Base-by-base conservation (phyloP, 2,888 invertebrate genomes). In the Callosobruchus maculatus region DNA sequence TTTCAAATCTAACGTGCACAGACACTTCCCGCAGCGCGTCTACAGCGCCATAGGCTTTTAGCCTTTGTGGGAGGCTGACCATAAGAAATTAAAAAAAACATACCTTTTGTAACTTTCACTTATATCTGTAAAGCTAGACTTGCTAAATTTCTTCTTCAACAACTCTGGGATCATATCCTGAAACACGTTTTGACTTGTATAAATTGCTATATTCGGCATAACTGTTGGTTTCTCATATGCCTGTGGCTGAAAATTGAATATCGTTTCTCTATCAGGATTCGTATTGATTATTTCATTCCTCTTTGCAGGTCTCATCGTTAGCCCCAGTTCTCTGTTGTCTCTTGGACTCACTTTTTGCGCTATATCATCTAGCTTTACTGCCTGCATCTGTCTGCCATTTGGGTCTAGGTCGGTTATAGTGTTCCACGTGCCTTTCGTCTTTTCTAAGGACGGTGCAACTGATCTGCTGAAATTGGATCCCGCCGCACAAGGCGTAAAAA, bases 171-270 rank as follows among this genome's bases (percentile, higher is more conserved):
- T 69, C 67, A 68, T 73, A 2, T 21, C 68, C 18, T 74, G 75
- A 66, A 30, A 31, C 2, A 76, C 31, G 31, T 74, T 79, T 71
- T 80, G 81, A 21, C 75, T 77, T 2, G 77, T 78, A 72, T 80
- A 81, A 0, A 81, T 21, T 71, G 75, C 78, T 18, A 81, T 70
- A 67, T 70, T 74, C 2, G 80, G 80, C 20, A 49, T 49, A 3
- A 49, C 49, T 3, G 13, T 18, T 18, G 49, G 18, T 49, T 7
- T 49, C 49, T 49, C 49, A 49, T 3, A 49, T 18, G 18, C 18
- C 18, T 49, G 49, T 1, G 13, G 7, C 13, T 49, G 49, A 49
- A 78, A 70, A 20, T 72, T 73, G 72, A 74, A 76, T 18, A 77
- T 67, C 72, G 76, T 78, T 5, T 77, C 78, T 0, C 72, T 69